Percentiles rank a stretch among this genome's conserved stretches.
phyloP scores from a whole-genome alignment of 2,797 vertebrate species.

The Cuculus canorus region DNA sequence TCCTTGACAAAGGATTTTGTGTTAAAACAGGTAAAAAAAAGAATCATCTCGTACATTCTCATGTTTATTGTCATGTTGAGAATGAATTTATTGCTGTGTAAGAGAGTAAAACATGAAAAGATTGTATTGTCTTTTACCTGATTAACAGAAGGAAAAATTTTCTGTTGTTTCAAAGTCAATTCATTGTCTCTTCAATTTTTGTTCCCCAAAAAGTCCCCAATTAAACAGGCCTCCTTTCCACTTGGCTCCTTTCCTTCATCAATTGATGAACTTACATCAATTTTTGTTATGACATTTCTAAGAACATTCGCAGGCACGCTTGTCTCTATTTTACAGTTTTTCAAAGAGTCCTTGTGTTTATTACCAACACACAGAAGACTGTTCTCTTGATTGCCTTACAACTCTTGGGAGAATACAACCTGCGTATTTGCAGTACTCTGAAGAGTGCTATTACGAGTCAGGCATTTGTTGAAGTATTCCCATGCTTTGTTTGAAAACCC shows the following conservation, averaged over 20 bases:
- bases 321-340: neutral
- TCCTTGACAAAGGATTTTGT: neutral
- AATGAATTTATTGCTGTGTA: neutral
- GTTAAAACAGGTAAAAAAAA: neutral
- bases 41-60: neutral
- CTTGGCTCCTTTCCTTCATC: no score
- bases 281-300: neutral
- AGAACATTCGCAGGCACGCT: neutral
- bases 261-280: neutral
- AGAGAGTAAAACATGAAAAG: neutral
- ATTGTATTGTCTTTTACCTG: neutral
- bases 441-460: neutral
- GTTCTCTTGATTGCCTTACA: neutral
- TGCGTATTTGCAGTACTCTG: neutral
- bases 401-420: fast-evolving
- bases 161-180: neutral
- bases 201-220: neutral
- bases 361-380: neutral
- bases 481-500: neutral
- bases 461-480: neutral
- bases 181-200: neutral
- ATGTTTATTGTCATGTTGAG: neutral
- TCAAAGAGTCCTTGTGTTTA: neutral
- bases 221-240: neutral
- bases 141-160: neutral